Conservation (phyloP, 2,113 vertebrate species). For the Callorhinus ursinus region DNA sequence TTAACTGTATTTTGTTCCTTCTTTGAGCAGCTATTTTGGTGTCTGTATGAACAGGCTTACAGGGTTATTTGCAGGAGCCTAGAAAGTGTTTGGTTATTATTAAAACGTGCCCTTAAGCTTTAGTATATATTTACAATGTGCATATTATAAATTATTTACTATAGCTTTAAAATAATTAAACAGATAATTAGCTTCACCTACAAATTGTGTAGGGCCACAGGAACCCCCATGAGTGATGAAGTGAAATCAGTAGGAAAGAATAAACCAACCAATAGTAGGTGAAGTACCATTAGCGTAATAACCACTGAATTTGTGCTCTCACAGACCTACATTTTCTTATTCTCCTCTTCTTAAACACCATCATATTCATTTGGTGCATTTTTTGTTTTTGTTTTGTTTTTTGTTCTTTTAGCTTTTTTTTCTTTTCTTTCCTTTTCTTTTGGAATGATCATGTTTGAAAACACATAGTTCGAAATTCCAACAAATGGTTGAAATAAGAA, state of each 20-base stretch:
- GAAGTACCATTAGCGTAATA: not conserved
- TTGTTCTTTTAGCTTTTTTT: not conserved
- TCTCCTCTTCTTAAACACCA: conserved; percentile 15
- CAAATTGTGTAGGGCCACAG: not conserved
- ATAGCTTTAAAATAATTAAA: conserved; percentile 49
- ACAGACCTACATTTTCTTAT: not conserved
- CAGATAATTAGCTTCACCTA: not conserved
- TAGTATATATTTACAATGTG: conserved; percentile 70
- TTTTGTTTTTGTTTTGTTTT: not conserved
- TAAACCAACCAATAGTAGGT: not conserved
- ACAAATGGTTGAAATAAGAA: conserved; percentile 44
- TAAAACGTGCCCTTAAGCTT: conserved; percentile 38
- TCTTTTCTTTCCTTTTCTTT: not conserved
- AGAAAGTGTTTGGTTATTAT: conserved; percentile 52
- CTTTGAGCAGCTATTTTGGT: conserved; percentile 57
- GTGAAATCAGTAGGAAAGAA: conserved; percentile 6
- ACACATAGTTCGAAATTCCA: conserved; percentile 51
- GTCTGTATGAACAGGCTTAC: conserved; percentile 30
- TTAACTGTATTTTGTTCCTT: conserved; percentile 31
- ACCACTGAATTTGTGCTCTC: not conserved
- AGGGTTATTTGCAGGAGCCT: conserved; percentile 21
- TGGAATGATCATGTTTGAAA: conserved; percentile 41
- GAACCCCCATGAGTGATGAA: not conserved
- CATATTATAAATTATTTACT: conserved; percentile 64
- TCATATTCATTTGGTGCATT: not conserved